These are phyloP conservation scores for Bothrops jararaca DNA, from an alignment of 2,113 vertebrate species.

Conservation along the genomic window DNA sequence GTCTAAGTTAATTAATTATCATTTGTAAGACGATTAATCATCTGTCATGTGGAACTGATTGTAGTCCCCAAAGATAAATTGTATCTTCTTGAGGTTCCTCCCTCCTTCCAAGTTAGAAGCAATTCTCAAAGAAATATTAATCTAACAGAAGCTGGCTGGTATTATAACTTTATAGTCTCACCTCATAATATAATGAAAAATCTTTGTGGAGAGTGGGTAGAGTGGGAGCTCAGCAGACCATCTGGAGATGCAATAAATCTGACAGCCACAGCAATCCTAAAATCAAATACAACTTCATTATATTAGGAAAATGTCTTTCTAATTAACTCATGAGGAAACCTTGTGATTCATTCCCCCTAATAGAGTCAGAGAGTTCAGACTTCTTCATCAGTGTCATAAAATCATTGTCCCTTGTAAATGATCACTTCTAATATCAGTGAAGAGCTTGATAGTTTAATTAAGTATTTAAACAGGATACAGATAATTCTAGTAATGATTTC, in stretches of 20 bases:
- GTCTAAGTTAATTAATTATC: slow-evolving; percentile 24
- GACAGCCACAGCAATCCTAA: slow-evolving; percentile 27
- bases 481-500: slow-evolving; percentile 25
- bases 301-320: slow-evolving; percentile 45
- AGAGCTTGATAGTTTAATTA: slow-evolving; percentile 1
- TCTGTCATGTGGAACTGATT: slow-evolving; percentile 4
- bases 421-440: slow-evolving; percentile 18
- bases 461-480: slow-evolving; percentile 14
- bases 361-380: slow-evolving; percentile 38
- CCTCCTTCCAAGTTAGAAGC: background rate
- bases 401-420: slow-evolving; percentile 38
- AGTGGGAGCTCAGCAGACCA: slow-evolving; percentile 12
- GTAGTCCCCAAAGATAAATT: slow-evolving; percentile 11
- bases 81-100: slow-evolving; percentile 7
- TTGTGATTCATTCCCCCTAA: slow-evolving; percentile 44
- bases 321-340: slow-evolving; percentile 52
- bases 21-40: background rate
- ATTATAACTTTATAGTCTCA: slow-evolving; percentile 1
- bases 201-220: background rate
- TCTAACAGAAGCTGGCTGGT: background rate
- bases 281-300: slow-evolving; percentile 50
- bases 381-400: slow-evolving; percentile 40
- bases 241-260: slow-evolving; percentile 38
- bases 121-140: slow-evolving; percentile 22
- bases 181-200: background rate